Evolutionary conservation across 1,140 invertebrate species (phyloP), one percentile per base, ranked within the genome.

Genomic region (Chrysoperla carnea): DNA sequence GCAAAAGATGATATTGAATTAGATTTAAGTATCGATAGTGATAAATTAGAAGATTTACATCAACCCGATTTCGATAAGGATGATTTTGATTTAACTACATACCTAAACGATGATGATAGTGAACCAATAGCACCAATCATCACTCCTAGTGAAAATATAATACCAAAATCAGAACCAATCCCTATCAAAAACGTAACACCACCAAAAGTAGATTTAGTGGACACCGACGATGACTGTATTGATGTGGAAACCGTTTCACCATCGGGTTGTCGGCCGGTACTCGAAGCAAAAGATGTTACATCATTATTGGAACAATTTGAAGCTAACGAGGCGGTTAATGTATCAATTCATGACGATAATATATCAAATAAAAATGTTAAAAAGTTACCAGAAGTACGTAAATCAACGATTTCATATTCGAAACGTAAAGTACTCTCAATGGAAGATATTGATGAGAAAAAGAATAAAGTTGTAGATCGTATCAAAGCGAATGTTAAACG

Each of bases 271-370:
- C 46, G 39, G 45, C 47, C 57, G 48, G 62, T 67, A 38, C 55
- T 70, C 29, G 60, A 68, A 52, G 68, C 69, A 27, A 50, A 55
- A n/a, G 66, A 71, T 56, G 40, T 68, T 5, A 52, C 52, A 15
- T 67, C 64, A 51, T 54, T 71, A 12, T 50, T 70, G 15, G 65
- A 68, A 43, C 67, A 71, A 53, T 72, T 71, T 58, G 69, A 73
- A 54, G 63, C 63, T 33, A 56, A 55, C 29, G 59, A 64, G 49
- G 51, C 47, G 15, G 46, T 52, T 11, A 56, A 54, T 40, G n/a
- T 12, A 33, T 33, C 31, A 12, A 23, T 23, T 23, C 2, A 3
- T 23, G 17, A 23, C 17, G 17, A 23, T 23, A 23, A 23, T 23
- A 5, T 23, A 23, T 23, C 17, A 5, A 23, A 23, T 23, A 23